A percentile compares a stretch with the other conserved stretches of the same genome.
Evolutionary conservation across 2,888 invertebrate species (phyloP).

Genomic region (Incurvaria masculella): DNA sequence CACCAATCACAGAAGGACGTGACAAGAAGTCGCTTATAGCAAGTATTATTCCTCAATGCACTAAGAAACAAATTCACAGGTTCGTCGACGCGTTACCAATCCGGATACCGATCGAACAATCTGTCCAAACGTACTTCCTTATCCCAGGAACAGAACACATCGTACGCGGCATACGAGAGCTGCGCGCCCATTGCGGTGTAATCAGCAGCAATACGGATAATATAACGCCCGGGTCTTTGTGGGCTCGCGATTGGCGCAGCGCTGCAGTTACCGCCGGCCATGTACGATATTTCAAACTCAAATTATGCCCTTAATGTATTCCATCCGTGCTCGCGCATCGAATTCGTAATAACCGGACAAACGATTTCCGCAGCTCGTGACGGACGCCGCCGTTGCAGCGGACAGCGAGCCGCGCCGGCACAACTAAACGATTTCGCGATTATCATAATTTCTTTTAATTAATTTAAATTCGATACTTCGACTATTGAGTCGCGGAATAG

Average conservation of each 20-base stretch:
- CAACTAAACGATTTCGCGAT: neutral
- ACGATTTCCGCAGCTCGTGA: constrained; percentile 30
- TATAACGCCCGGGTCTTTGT: neutral
- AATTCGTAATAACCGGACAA: constrained; percentile 51
- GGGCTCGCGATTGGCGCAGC: neutral
- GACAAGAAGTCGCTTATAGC: too few species aligned
- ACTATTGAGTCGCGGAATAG: too few species aligned
- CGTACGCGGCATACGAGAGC: neutral
- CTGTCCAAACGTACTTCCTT: too few species aligned
- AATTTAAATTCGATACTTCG: neutral
- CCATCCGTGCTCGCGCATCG: constrained; percentile 52
- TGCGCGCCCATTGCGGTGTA: neutral
- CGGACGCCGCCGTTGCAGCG: neutral
- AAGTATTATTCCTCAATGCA: too few species aligned
- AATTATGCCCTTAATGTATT: constrained; percentile 43
- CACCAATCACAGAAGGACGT: too few species aligned
- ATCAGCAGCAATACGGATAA: neutral
- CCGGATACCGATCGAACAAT: too few species aligned
- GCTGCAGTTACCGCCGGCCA: neutral
- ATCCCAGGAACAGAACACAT: too few species aligned
- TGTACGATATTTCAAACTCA: neutral
- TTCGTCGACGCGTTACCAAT: too few species aligned
- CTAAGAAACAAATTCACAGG: too few species aligned
- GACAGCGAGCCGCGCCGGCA: neutral
- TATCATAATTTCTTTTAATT: neutral